Evolutionary conservation across 2,113 vertebrate species (phyloP).

Genomic region (Tylochromis polylepis): DNA sequence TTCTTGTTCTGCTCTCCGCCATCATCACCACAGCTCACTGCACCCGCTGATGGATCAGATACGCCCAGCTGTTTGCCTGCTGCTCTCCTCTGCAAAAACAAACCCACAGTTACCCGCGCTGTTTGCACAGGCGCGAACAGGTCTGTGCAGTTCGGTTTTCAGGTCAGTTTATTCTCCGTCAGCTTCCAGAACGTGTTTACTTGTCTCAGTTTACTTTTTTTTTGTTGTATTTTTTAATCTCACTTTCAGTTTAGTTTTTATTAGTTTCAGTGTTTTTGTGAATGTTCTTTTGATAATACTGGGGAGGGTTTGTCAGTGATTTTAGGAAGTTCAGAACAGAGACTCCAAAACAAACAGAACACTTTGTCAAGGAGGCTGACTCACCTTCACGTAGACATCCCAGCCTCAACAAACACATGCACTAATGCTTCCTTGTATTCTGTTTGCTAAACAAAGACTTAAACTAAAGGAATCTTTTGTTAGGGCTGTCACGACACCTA

Average conservation of each 20-base stretch:
- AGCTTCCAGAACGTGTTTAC: neutral
- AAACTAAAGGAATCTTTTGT: neutral
- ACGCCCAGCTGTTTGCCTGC: neutral
- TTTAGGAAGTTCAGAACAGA: neutral
- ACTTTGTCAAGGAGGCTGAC: neutral
- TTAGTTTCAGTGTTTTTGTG: neutral
- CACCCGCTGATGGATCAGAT: neutral
- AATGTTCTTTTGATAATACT: neutral
- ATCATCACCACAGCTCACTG: neutral
- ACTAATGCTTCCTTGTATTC: neutral
- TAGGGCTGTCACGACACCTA: neutral
- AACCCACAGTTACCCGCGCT: neutral
- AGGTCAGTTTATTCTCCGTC: neutral
- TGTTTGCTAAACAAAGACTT: fast-evolving
- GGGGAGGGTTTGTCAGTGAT: neutral
- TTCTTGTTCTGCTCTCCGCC: constrained; percentile 22
- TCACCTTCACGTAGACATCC: neutral
- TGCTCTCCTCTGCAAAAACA: constrained; percentile 16
- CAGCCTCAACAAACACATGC: neutral
- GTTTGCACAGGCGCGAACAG: neutral
- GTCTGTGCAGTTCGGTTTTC: neutral
- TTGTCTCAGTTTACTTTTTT: neutral
- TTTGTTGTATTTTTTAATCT: neutral
- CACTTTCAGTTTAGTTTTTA: neutral
- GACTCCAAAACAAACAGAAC: neutral